Evolutionary conservation across 92 coral and sea anemone species (phyloP), one percentile per base, ranked within the genome.

Genomic region (Blastomussa wellsi): DNA sequence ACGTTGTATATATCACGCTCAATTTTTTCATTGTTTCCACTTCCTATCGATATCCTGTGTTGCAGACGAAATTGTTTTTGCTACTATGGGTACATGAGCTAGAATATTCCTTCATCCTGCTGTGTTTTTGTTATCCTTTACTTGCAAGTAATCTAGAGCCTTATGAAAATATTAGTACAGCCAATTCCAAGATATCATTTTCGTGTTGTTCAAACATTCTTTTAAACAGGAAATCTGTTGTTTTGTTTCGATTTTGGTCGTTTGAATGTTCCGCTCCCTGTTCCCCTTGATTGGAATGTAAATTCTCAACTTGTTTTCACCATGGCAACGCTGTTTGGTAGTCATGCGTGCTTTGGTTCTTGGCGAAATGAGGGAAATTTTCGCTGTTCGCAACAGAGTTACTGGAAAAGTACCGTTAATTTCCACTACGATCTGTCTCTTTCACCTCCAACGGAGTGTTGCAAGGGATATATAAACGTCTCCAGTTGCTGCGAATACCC

Each of bases 251-350:
- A 5, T 48, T 48, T 13, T 17, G 4, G 29, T 44, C n/a, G n/a
- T n/a, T n/a, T n/a, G n/a, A n/a, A n/a, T 14, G 14, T 16, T 35
- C 14, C 12, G 6, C 11, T 12, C 32, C 39, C 19, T 16, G 44
- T 20, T 35, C 4, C 44, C 47, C 5, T 28, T 33, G 81, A 53
- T 78, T 78, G 33, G 47, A 42, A 38, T n/a, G 5, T 37, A 66
- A 32, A 42, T 80, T 66, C 76, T 44, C 75, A 44, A 41, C 52
- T 26, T n/a, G 19, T 52, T 33, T 39, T 83, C 74, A 62, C 87
- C 88, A 85, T 85, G 83, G 84, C 47, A 85, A 85, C 88, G 49
- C 33, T 66, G 78, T 85, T 85, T 85, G 53, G 88, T 77, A 55
- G 71, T 77, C 88, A 85, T 85, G 88, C 88, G 88, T 77, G 88